Evolutionary conservation across 2,797 vertebrate species (phyloP).

Genomic region (Glyptemys insculpta): DNA sequence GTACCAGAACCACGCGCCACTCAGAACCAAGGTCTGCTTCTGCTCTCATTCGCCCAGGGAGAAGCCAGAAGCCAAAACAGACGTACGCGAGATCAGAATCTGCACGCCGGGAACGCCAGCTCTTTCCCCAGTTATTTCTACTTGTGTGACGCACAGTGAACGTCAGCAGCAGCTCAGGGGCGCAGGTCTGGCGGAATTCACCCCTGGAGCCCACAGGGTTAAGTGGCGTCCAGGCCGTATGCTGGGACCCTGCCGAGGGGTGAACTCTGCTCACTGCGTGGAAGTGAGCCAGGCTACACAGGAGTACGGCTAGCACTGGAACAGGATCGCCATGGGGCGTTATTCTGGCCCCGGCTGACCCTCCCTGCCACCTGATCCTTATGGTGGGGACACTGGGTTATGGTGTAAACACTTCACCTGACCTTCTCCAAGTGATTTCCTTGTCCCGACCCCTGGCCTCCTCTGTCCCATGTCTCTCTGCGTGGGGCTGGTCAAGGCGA

Average conservation of each 20-base stretch:
- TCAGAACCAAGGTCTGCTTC: not conserved
- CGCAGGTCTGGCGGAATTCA: not conserved
- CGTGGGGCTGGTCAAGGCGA: accelerated
- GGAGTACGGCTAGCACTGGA: no score
- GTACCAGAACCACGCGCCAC: not conserved
- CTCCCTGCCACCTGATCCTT: not conserved
- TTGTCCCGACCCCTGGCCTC: not conserved
- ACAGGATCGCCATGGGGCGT: not conserved
- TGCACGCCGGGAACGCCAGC: no score
- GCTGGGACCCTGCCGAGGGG: no score
- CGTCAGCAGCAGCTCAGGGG: no score
- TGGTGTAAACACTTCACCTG: not conserved
- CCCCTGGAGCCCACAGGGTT: no score
- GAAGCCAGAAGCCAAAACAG: not conserved
- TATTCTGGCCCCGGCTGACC: not conserved
- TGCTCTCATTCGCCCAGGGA: not conserved
- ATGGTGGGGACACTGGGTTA: not conserved
- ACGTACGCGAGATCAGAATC: not conserved
- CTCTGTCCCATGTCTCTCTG: not conserved
- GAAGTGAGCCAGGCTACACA: no score
- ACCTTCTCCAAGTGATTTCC: not conserved
- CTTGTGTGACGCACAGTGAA: no score
- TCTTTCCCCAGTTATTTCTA: not conserved
- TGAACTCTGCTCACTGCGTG: no score
- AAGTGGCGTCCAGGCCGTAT: no score